Percentiles rank a stretch among this genome's conserved stretches.
These are phyloP conservation scores for Cataglyphis rosenhaueri DNA, from an alignment of 2,888 invertebrate species.

Conservation along the genomic window DNA sequence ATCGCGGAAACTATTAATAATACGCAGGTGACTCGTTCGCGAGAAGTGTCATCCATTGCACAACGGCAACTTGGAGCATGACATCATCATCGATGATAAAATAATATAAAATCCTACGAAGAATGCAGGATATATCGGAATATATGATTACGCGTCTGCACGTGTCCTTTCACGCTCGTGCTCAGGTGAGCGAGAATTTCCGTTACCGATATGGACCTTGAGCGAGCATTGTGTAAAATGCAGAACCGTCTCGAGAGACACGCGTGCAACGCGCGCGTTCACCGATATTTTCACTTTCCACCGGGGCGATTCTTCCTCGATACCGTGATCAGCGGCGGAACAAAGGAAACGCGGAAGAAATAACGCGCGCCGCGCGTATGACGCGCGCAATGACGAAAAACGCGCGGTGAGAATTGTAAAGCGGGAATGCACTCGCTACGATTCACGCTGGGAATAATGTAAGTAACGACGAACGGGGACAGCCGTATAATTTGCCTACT, in stretches of 20 bases:
- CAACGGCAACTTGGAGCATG: neutral
- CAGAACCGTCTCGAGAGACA: constrained; percentile 25
- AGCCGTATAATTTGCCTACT: constrained; percentile 8
- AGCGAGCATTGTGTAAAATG: constrained; percentile 57
- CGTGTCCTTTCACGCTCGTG: constrained; percentile 58
- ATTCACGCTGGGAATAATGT: constrained; percentile 30
- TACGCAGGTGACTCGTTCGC: neutral
- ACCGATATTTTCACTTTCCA: constrained; percentile 74
- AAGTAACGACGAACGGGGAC: neutral
- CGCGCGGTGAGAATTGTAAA: neutral
- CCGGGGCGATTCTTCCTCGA: constrained; percentile 11
- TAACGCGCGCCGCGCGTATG: neutral
- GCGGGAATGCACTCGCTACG: constrained; percentile 22
- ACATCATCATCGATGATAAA: constrained; percentile 15
- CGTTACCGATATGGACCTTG: constrained; percentile 72
- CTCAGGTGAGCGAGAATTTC: constrained; percentile 73
- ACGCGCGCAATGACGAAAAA: neutral
- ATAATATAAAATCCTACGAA: neutral
- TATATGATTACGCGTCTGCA: neutral
- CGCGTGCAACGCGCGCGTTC: constrained; percentile 53
- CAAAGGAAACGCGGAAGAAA: constrained; percentile 47
- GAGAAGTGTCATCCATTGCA: too few species aligned
- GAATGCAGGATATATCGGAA: neutral
- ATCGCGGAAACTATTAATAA: constrained; percentile 8
- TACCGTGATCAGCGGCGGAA: constrained; percentile 57